Conservation (phyloP, 2,797 vertebrate genomes). For the Hydrolagus colliei region DNA sequence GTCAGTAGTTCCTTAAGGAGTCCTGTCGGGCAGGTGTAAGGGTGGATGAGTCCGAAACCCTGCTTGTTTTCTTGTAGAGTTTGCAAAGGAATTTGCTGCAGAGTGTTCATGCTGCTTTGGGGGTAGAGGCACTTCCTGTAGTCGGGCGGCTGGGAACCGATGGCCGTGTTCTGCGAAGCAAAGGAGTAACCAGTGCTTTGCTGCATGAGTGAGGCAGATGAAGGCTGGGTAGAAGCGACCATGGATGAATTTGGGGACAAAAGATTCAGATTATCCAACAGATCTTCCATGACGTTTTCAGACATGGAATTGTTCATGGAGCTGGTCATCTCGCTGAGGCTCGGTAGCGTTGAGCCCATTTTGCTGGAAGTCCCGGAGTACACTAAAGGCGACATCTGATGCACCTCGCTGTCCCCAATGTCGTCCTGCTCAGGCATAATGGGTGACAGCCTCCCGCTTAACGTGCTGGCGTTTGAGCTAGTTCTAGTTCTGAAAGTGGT, state of each 20-base stretch:
- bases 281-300: conserved; percentile 94
- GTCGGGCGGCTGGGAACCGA: conserved; percentile 71
- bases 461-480: conserved; percentile 90
- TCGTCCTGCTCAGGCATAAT: conserved; percentile 93
- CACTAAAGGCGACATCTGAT: conserved; percentile 61
- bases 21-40: conserved; percentile 77
- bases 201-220: conserved; percentile 80
- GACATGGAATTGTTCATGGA: conserved; percentile 62
- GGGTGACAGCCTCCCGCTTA: conserved; percentile 89
- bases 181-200: conserved; percentile 81
- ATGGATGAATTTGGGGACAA: conserved; percentile 83
- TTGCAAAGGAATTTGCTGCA: conserved; percentile 82
- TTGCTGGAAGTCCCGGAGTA: conserved; percentile 81
- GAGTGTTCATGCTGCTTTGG: conserved; percentile 71
- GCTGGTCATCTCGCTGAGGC: conserved; percentile 88
- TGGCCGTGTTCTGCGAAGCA: conserved; percentile 71
- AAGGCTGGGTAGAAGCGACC: conserved; percentile 79
- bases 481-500: conserved; percentile 87
- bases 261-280: conserved; percentile 93
- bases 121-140: conserved; percentile 86
- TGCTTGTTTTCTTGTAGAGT: conserved; percentile 77
- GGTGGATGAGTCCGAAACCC: conserved; percentile 67
- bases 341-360: conserved; percentile 89
- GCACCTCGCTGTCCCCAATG: conserved; percentile 80
- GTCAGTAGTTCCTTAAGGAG: conserved; percentile 95